phyloP scores from a whole-genome alignment of 2,888 invertebrate species.

The Cecidostiba fungosa region DNA sequence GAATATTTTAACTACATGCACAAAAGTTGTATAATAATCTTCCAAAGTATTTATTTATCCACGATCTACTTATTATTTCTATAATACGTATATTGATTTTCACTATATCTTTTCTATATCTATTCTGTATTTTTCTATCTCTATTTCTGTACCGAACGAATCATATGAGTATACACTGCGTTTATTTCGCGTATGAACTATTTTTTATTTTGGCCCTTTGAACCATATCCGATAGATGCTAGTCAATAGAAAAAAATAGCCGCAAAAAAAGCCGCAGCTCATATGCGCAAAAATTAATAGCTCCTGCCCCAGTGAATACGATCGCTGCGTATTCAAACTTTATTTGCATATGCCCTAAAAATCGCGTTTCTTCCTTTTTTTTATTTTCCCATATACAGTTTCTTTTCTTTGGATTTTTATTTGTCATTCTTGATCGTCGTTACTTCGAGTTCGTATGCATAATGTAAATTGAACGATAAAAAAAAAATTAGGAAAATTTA shows the following conservation, averaged over 20 bases:
- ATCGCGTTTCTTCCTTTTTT: neutral
- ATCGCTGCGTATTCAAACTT: slow-evolving; percentile 17
- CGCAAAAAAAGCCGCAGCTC: neutral
- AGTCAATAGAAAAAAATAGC: neutral
- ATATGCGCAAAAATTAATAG: slow-evolving; percentile 16
- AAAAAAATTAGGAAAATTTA: slow-evolving; percentile 1
- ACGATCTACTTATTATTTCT: slow-evolving; percentile 13
- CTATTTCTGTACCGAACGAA: slow-evolving; percentile 16
- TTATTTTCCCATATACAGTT: neutral
- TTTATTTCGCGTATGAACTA: neutral
- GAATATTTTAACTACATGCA: slow-evolving; percentile 31
- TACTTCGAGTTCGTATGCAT: slow-evolving; percentile 62
- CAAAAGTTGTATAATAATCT: slow-evolving; percentile 33
- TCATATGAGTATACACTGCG: neutral
- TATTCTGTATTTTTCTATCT: slow-evolving; percentile 8
- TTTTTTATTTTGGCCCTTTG: neutral
- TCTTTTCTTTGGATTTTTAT: neutral
- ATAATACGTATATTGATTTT: slow-evolving; percentile 19
- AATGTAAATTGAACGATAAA: slow-evolving; percentile 28
- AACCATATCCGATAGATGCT: neutral
- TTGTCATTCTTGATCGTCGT: slow-evolving; percentile 49
- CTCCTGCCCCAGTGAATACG: slow-evolving; percentile 22
- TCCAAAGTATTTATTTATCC: slow-evolving; percentile 15
- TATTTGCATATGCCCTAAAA: neutral
- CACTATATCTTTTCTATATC: neutral